phyloP scores from a whole-genome alignment of 1,140 invertebrate species.

The Drosophila nasuta region DNA sequence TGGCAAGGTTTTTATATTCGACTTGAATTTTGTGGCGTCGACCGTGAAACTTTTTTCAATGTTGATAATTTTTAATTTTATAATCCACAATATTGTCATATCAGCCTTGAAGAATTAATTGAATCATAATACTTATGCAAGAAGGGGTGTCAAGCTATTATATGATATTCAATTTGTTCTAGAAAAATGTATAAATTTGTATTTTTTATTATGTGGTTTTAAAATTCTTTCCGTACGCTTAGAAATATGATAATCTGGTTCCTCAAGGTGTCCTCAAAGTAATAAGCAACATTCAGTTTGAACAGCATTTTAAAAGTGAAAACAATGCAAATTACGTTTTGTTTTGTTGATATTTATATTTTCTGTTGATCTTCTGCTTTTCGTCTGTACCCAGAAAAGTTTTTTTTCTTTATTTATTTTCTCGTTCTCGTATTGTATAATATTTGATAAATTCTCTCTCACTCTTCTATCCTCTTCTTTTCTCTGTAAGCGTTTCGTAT shows the following conservation, averaged over 20 bases:
- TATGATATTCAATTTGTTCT: too few relatives aligned
- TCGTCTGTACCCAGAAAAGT: conserved; percentile 24
- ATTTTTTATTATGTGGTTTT: too few relatives aligned
- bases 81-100: background rate
- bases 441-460: conserved; percentile 28
- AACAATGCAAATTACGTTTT: conserved; percentile 47
- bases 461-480: conserved; percentile 31
- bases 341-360: conserved; percentile 46
- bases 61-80: conserved; percentile 5
- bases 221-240: too few relatives aligned
- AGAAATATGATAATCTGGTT: too few relatives aligned
- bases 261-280: background rate
- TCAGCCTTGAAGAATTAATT: conserved; percentile 3
- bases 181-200: too few relatives aligned
- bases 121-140: too few relatives aligned
- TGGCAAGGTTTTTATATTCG: conserved; percentile 35
- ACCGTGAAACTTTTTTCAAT: conserved; percentile 22
- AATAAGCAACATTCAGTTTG: conserved; percentile 1
- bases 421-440: conserved; percentile 51
- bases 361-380: conserved; percentile 16
- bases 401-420: conserved; percentile 26
- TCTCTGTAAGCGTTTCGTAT: conserved; percentile 31
- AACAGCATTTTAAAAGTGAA: conserved; percentile 28
- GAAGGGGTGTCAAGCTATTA: too few relatives aligned
- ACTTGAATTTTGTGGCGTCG: conserved; percentile 16